Conservation (phyloP, 2,888 invertebrate species). For the Pachliopta kotzebuea region DNA sequence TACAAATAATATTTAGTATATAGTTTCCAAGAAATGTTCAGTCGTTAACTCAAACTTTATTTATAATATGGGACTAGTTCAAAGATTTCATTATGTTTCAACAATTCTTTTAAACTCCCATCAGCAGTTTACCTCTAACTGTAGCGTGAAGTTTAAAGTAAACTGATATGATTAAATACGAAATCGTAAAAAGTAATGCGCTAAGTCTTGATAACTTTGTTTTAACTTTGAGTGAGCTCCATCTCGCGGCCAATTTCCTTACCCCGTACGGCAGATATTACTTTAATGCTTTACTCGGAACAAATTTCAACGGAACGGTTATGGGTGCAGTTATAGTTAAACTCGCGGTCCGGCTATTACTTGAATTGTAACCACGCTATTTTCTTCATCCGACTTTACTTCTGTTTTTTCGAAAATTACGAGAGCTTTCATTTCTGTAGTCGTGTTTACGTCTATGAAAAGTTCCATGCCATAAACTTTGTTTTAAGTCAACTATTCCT, state of each 20-base stretch:
- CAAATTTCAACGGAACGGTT: conserved; percentile 58
- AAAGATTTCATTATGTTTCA: conserved; percentile 7
- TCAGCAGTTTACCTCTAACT: conserved; percentile 24
- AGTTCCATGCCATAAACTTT: background rate
- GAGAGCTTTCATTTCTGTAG: background rate
- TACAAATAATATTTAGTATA: no score
- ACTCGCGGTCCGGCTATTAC: conserved; percentile 60
- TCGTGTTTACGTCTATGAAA: background rate
- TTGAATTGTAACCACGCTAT: conserved; percentile 52
- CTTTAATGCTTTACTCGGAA: conserved; percentile 61
- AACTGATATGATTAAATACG: conserved; percentile 34
- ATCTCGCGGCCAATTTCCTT: conserved; percentile 67
- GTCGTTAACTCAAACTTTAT: background rate
- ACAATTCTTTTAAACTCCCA: conserved; percentile 22
- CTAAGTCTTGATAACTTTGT: conserved; percentile 58
- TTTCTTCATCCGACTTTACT: conserved; percentile 45
- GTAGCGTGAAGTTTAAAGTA: conserved; percentile 28
- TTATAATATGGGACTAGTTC: background rate
- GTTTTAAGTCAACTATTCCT: background rate
- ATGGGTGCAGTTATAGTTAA: conserved; percentile 59
- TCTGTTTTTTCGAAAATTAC: conserved; percentile 13
- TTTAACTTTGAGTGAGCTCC: conserved; percentile 59
- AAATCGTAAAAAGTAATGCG: conserved; percentile 49
- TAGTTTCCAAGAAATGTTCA: no score
- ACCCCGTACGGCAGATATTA: conserved; percentile 53